Percentiles rank a stretch among this genome's conserved stretches.
phyloP scores from a whole-genome alignment of 2,888 invertebrate species.

The Gasteruption jaculator region DNA sequence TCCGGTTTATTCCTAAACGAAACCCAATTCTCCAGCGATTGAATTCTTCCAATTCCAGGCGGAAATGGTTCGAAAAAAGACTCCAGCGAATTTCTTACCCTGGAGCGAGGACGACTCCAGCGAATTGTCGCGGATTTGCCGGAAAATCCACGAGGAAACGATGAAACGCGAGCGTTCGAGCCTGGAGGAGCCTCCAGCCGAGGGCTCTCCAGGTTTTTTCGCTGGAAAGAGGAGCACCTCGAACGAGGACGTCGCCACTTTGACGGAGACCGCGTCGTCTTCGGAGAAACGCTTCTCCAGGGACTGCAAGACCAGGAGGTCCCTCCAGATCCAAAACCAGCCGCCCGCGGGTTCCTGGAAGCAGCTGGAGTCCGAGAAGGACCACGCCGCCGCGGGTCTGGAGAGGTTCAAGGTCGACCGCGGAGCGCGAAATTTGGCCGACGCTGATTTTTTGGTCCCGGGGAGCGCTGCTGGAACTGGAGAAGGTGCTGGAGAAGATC shows the following conservation, averaged over 20 bases:
- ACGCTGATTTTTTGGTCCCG: no score
- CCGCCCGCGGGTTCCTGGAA: neutral
- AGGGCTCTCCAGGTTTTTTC: conserved; percentile 3
- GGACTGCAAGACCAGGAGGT: conserved; percentile 62
- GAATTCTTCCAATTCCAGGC: no score
- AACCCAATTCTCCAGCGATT: no score
- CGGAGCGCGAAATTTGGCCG: no score
- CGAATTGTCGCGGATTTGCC: no score
- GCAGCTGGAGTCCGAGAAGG: conserved; percentile 7
- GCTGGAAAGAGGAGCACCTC: conserved; percentile 52
- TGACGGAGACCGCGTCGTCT: conserved; percentile 38
- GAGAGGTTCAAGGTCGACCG: conserved; percentile 12
- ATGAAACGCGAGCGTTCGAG: no score
- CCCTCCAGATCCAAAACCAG: conserved; percentile 59
- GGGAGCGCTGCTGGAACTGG: neutral
- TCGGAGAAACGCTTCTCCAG: conserved; percentile 60
- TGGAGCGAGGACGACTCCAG: no score
- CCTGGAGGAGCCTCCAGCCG: no score
- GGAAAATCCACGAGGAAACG: no score
- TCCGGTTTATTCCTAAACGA: no score
- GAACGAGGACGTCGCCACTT: conserved; percentile 52
- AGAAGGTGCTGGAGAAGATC: conserved; percentile 2
- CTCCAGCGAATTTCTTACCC: no score
- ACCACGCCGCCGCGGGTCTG: conserved; percentile 14
- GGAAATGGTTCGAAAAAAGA: no score